Base-by-base conservation (phyloP, 37 sponge, comb jelly and placozoan species). In the Bolinopsis microptera region DNA sequence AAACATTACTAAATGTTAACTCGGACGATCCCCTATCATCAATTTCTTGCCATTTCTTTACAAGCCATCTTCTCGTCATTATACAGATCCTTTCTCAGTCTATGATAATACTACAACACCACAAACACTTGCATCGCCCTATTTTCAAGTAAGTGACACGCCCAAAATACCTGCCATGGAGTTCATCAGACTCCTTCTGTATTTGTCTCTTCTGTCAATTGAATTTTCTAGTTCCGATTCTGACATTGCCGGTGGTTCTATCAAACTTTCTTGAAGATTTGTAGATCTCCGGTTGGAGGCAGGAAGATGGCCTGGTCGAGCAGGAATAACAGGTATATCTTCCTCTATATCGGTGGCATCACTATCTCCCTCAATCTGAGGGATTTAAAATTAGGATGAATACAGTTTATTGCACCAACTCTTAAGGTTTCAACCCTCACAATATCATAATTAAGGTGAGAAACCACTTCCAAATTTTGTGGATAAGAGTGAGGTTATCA, bases 191-290 rank as follows among this genome's bases (percentile, higher is more conserved):
- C 74, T 70, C 26, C 74, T 70, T 2, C 30, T 9, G 30, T 70
- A 70, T 26, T 70, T 70, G 28, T 70, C 74, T 26, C 30, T 70
- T 2, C 74, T 22, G 21, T 70, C 74, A 22, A 70, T 9, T 2
- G 74, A 70, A n/a, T 70, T 70, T 26, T 70, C 74, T 26, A 70
- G 74, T n/a, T 70, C 74, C 30, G 74, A 70, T 26, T 70, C 74
- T n/a, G 74, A 70, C 74, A 70, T 70, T 3, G 30, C 74, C 2
- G 74, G 74, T 5, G 74, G 30, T n/a, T 70, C 74, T 2, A 70
- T 70, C 28, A 70, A n/a, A 70, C 74, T 70, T 70, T 70, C 74
- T 1, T 70, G 28, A 70, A 26, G 74, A 70, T 3, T 70, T 24
- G 74, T 70, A n/a, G 2, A n/a, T 9, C 24, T 9, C 3, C 28